Evolutionary conservation across 2,113 vertebrate species (phyloP), one percentile per base, ranked within the genome.

Genomic region (Mesembrinibis cayennensis): DNA sequence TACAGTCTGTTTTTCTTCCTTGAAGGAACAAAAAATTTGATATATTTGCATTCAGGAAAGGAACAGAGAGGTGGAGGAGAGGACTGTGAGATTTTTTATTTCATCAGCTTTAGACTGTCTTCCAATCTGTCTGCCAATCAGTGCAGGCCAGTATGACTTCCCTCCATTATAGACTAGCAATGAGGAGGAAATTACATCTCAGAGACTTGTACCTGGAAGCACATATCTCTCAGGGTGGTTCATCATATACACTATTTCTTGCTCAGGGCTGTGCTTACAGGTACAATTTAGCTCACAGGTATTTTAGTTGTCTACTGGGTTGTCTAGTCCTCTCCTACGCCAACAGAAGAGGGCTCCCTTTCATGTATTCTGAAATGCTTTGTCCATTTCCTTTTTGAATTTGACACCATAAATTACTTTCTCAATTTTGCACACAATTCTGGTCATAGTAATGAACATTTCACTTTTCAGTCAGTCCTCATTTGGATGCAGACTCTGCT

Each of bases 401-500:
- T 80, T 87, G 89, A 94, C 78, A 91, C 78, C 18, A 34, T 71
- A 96, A 95, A 96, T 93, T 96, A 62, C 29, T 84, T 91, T 69
- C 66, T 96, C 83, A 69, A 12, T 82, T 97, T 95, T 93, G 27
- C 87, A 95, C 77, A 87, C 70, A 93, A 45, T 89, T 92, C 81
- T 79, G 45, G 84, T 94, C 58, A 62, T 17, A 89, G 44, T 85
- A 96, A 97, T 80, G 95, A 93, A 89, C 72, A 89, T 85, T 96
- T 87, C 86, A 76, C 52, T 95, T 92, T 92, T 79, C 87, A 94
- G 77, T 87, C 73, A 89, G 89, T 59, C 61, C 84, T 97, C 94
- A 95, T 97, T 93, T 92, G 53, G 74, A 95, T 97, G 93, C 93
- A 95, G 89, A 80, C 62, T 79, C 72, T 89, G 65, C 67, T 94